Conservation (phyloP, 2,113 vertebrate genomes). For the Oryzias woworae region DNA sequence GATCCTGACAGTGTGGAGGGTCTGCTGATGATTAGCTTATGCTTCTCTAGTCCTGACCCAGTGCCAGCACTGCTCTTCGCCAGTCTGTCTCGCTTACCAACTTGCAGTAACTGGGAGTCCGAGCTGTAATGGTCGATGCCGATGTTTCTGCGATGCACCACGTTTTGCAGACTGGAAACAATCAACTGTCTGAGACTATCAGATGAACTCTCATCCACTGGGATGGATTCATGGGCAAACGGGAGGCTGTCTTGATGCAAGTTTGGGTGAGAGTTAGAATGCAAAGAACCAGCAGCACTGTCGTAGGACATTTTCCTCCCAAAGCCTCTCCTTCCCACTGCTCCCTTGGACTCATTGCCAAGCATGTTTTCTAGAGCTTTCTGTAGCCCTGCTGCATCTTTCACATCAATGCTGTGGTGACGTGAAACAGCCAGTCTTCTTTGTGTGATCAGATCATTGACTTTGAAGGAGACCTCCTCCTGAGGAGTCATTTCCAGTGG, state of each 20-base stretch:
- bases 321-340: slow-evolving; percentile 33
- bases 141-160: slow-evolving; percentile 80
- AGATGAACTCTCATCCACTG: slow-evolving; percentile 66
- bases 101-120: slow-evolving; percentile 82
- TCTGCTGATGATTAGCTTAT: slow-evolving; percentile 75
- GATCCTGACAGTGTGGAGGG: slow-evolving; percentile 76
- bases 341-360: slow-evolving; percentile 29
- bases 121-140: slow-evolving; percentile 87
- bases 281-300: slow-evolving; percentile 63
- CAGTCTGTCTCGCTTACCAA: slow-evolving; percentile 54
- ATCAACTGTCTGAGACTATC: slow-evolving; percentile 74
- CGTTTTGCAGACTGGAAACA: slow-evolving; percentile 81
- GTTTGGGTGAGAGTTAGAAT: slow-evolving; percentile 74
- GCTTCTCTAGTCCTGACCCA: slow-evolving; percentile 74
- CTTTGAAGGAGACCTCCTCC: slow-evolving; percentile 77
- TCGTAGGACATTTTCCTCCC: slow-evolving; percentile 83
- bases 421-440: slow-evolving; percentile 67
- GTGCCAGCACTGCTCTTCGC: slow-evolving; percentile 7
- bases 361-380: slow-evolving; percentile 72
- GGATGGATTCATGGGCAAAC: slow-evolving; percentile 33
- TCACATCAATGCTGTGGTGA: slow-evolving; percentile 83
- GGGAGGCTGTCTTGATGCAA: slow-evolving; percentile 60
- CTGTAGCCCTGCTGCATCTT: slow-evolving; percentile 76
- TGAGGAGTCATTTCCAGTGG: slow-evolving; percentile 73
- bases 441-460: slow-evolving; percentile 59